phyloP scores from a whole-genome alignment of 2,888 invertebrate species.

The Idaea straminata region DNA sequence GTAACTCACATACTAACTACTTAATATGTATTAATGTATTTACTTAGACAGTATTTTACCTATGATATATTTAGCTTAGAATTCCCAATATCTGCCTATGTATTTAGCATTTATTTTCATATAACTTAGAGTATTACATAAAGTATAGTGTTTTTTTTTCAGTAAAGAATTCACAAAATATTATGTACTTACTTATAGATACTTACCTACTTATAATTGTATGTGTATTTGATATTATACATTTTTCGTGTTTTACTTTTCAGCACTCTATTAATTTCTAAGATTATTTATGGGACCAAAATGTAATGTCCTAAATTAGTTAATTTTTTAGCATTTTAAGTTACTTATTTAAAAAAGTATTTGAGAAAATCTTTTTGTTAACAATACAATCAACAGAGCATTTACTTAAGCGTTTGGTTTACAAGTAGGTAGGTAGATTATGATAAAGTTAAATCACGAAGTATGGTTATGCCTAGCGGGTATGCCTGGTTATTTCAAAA shows the following conservation, averaged over 20 bases:
- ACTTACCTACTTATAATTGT: not conserved
- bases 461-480: too few relatives aligned
- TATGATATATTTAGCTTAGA: not conserved
- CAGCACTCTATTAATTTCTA: not conserved
- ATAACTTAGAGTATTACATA: not conserved
- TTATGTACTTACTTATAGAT: not conserved
- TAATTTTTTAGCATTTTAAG: not conserved
- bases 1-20: not conserved
- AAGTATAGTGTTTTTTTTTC: not conserved
- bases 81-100: not conserved
- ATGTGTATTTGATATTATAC: not conserved
- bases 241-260: not conserved
- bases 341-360: not conserved
- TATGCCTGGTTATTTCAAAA: too few relatives aligned
- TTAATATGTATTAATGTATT: constrained; percentile 12
- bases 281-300: not conserved
- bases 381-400: not conserved
- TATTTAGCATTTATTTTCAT: not conserved
- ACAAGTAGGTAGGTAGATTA: not conserved
- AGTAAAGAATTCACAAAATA: not conserved
- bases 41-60: constrained; percentile 29
- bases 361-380: not conserved
- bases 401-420: not conserved
- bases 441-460: not conserved
- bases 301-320: not conserved